phyloP scores from a whole-genome alignment of 2,888 invertebrate species.

The Stomorhina lunata region DNA sequence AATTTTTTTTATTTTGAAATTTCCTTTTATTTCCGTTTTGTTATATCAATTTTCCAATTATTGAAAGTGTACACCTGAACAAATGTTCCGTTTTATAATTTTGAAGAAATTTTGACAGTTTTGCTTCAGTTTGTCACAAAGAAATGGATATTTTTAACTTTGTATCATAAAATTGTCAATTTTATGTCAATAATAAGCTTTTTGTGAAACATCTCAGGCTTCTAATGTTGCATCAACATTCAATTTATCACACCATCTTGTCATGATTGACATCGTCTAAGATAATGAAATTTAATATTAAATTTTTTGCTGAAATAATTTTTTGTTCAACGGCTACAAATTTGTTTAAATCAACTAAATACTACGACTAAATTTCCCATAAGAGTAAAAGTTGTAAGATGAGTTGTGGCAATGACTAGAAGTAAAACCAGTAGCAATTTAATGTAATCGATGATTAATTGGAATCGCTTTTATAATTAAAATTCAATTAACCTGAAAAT shows the following conservation, averaged over 20 bases:
- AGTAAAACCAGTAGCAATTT: constrained; percentile 16
- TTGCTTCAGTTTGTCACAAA: too few species aligned
- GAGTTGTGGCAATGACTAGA: constrained; percentile 2
- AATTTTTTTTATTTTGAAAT: neutral
- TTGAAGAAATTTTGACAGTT: too few species aligned
- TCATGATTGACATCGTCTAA: constrained; percentile 23
- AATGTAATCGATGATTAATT: constrained; percentile 48
- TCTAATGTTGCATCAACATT: constrained; percentile 54
- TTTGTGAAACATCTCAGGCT: constrained; percentile 43
- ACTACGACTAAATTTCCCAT: neutral
- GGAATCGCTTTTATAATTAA: constrained; percentile 44
- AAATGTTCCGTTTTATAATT: too few species aligned
- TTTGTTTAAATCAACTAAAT: neutral
- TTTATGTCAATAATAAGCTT: neutral
- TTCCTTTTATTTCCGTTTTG: neutral
- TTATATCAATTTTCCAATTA: too few species aligned
- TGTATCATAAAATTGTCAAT: neutral
- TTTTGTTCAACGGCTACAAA: neutral
- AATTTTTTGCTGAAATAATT: neutral
- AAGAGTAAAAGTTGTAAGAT: constrained; percentile 24
- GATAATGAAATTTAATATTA: constrained; percentile 54
- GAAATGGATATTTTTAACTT: too few species aligned
- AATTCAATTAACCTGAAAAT: constrained; percentile 54
- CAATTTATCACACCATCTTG: constrained; percentile 1
- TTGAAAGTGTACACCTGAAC: too few species aligned